These are phyloP conservation scores for Drosophila subsilvestris DNA, from an alignment of 2,888 invertebrate species.

Conservation along the genomic window DNA sequence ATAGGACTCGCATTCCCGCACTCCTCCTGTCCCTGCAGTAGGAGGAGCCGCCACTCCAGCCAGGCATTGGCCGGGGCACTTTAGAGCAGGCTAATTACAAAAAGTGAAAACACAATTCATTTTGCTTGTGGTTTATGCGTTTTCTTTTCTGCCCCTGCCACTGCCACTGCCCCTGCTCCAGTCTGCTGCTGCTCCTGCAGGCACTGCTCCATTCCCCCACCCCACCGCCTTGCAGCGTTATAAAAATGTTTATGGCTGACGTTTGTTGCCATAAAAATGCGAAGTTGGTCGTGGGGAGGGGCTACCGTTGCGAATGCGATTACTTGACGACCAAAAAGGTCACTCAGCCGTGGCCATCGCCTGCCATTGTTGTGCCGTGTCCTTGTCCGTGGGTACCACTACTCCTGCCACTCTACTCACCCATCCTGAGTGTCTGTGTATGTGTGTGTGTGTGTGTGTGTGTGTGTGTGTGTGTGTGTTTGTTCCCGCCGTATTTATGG, in stretches of 20 bases:
- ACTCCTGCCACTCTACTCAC: background rate
- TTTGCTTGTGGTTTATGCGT: slow-evolving; percentile 61
- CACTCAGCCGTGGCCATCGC: slow-evolving; percentile 53
- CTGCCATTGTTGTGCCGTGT: slow-evolving; percentile 28
- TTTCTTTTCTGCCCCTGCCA: slow-evolving; percentile 30
- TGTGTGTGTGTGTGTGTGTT: slow-evolving; percentile 6
- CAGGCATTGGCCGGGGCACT: slow-evolving; percentile 18
- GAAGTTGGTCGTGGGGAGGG: slow-evolving; percentile 38
- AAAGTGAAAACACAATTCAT: slow-evolving; percentile 69
- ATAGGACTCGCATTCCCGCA: background rate
- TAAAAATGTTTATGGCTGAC: slow-evolving; percentile 69
- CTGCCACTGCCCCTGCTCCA: background rate
- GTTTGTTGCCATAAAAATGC: slow-evolving; percentile 64
- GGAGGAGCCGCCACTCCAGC: slow-evolving; percentile 1
- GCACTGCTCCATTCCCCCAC: background rate
- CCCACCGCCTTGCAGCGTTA: slow-evolving; percentile 58
- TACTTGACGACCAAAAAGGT: slow-evolving; percentile 55
- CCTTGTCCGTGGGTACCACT: slow-evolving; percentile 14
- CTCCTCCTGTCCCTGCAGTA: background rate
- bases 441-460: slow-evolving; percentile 10
- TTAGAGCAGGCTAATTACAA: slow-evolving; percentile 61
- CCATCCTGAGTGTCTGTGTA: background rate
- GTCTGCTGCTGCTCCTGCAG: background rate
- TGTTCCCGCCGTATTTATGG: slow-evolving; percentile 45
- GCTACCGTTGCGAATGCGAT: slow-evolving; percentile 49